These are phyloP conservation scores for Phaethornis superciliosus DNA, from an alignment of 2,113 vertebrate genomes.

Conservation along the genomic window DNA sequence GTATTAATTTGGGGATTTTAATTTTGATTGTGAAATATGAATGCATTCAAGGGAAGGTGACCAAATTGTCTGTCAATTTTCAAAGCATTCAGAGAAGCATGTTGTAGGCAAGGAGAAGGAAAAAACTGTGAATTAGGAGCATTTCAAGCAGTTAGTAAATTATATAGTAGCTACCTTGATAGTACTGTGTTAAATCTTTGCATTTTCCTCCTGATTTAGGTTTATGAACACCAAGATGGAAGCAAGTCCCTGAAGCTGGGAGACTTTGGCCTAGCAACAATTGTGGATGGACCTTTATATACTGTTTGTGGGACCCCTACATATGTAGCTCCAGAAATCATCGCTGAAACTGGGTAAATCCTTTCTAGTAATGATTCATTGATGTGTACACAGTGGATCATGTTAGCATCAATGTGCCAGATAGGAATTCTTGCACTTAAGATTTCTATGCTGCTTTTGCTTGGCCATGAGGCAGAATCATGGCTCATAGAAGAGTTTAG, in stretches of 20 bases:
- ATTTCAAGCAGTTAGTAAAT: background rate
- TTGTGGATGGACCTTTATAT: slow-evolving; percentile 92
- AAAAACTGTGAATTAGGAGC: background rate
- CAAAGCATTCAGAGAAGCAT: background rate
- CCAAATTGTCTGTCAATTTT: background rate
- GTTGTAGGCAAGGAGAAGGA: background rate
- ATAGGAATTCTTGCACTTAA: background rate
- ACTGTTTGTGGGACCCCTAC: slow-evolving; percentile 96
- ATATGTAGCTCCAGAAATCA: slow-evolving; percentile 97
- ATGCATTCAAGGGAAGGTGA: background rate
- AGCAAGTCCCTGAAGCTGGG: slow-evolving; percentile 95
- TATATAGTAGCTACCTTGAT: background rate
- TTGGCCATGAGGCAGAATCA: background rate
- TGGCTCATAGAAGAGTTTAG: background rate
- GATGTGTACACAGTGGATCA: background rate
- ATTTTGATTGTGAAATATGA: background rate
- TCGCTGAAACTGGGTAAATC: slow-evolving; percentile 92
- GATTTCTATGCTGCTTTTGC: background rate
- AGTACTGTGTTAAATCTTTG: background rate
- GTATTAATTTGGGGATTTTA: no score
- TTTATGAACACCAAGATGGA: slow-evolving; percentile 93
- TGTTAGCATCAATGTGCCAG: background rate
- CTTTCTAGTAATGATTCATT: background rate
- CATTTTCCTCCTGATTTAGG: slow-evolving; percentile 75
- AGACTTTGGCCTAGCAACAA: slow-evolving; percentile 94